Conservation (phyloP, 23 tunicate genomes). For the Trididemnum miniatum region DNA sequence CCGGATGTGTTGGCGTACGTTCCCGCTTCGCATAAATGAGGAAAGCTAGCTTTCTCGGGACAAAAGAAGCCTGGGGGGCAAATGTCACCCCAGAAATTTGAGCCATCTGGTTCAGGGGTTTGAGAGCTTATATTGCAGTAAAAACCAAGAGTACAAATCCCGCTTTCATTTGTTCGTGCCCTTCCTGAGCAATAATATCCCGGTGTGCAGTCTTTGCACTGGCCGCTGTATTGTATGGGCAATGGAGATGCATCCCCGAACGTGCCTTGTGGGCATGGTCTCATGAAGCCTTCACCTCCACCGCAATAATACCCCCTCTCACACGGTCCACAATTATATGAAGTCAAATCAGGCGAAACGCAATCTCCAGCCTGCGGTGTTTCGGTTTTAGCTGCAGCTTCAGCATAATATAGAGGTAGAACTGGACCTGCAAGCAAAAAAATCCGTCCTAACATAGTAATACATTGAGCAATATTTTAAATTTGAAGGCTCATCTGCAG, state of each 20-base stretch:
- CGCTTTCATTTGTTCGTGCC: conserved; percentile 33
- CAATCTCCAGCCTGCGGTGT: conserved; percentile 32
- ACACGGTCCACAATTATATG: conserved; percentile 75
- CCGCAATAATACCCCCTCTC: conserved; percentile 70
- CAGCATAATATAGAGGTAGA: conserved; percentile 55
- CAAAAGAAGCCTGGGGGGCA: conserved; percentile 82
- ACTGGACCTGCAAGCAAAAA: conserved; percentile 62
- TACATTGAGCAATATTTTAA: too few species aligned
- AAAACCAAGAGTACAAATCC: conserved; percentile 60
- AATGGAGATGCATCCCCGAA: conserved; percentile 25
- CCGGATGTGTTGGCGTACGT: conserved; percentile 59
- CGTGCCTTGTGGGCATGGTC: conserved; percentile 73
- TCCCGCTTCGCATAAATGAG: conserved; percentile 54
- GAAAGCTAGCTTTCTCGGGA: conserved; percentile 40
- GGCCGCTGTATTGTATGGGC: neutral
- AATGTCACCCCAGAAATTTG: conserved; percentile 60
- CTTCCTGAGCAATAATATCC: conserved; percentile 66
- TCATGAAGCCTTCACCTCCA: conserved; percentile 38
- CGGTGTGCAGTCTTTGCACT: conserved; percentile 58
- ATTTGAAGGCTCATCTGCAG: too few species aligned
- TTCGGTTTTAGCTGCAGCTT: conserved; percentile 37
- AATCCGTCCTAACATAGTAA: too few species aligned
- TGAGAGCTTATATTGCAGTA: conserved; percentile 81
- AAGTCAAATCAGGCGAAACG: neutral
- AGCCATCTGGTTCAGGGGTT: conserved; percentile 49